Conservation (phyloP, 2,888 invertebrate genomes). For the Zele albiditarsus region DNA sequence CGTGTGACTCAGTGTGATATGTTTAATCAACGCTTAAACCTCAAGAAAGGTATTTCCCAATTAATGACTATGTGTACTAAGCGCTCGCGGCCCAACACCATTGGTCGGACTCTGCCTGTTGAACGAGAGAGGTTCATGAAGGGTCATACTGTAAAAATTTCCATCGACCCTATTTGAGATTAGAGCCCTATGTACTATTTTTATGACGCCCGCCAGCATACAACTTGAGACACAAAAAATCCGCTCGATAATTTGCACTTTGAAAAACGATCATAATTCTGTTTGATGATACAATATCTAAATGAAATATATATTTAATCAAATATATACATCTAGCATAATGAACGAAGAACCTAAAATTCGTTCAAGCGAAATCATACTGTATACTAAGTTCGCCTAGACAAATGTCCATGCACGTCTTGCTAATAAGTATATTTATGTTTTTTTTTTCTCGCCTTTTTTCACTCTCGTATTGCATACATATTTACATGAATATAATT, state of each 20-base stretch:
- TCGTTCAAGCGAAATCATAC: slow-evolving; percentile 45
- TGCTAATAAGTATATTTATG: slow-evolving; percentile 17
- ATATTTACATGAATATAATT: not conserved
- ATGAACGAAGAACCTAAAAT: slow-evolving; percentile 53
- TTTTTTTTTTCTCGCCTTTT: slow-evolving; percentile 29
- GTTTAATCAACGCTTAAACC: slow-evolving; percentile 2
- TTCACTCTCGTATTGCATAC: not conserved
- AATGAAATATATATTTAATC: not conserved
- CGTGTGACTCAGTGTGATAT: slow-evolving; percentile 9
- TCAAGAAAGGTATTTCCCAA: slow-evolving; percentile 16
- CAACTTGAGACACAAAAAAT: slow-evolving; percentile 15
- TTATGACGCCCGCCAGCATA: slow-evolving; percentile 9
- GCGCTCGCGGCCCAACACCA: not conserved
- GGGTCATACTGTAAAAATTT: slow-evolving; percentile 56
- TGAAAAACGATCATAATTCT: not conserved
- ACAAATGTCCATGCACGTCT: slow-evolving; percentile 47
- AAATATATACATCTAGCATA: not conserved
- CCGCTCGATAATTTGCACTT: not conserved
- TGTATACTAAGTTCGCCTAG: slow-evolving; percentile 57
- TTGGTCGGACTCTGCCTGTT: slow-evolving; percentile 60
- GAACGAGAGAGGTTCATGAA: slow-evolving; percentile 61
- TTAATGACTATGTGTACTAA: slow-evolving; percentile 13
- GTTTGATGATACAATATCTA: not conserved
- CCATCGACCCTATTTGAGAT: slow-evolving; percentile 23
- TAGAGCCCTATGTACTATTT: slow-evolving; percentile 28